A percentile compares a stretch with the other conserved stretches of the same genome.
Evolutionary conservation across 2,113 vertebrate species (phyloP).

Genomic region (Platichthys flesus): DNA sequence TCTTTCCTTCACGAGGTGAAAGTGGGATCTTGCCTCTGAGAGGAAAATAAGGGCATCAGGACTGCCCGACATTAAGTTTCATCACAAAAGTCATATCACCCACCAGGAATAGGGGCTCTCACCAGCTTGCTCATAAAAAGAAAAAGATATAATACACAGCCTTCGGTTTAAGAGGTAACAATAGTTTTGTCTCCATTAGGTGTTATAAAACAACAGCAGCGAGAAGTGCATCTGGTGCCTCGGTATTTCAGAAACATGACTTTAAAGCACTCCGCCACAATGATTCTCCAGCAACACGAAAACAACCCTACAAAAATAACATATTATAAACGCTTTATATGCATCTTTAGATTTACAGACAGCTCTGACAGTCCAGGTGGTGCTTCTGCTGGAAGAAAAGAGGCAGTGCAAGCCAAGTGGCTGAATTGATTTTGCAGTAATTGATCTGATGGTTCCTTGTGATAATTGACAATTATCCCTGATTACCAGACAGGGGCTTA

Average conservation of each 20-base stretch:
- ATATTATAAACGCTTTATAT: slow-evolving; percentile 50
- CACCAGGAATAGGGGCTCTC: slow-evolving; percentile 60
- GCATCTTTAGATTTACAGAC: slow-evolving; percentile 58
- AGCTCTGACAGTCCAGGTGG: slow-evolving; percentile 53
- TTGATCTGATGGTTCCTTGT: slow-evolving; percentile 87
- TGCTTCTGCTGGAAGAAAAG: slow-evolving; percentile 45
- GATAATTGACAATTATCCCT: slow-evolving; percentile 89
- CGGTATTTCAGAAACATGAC: slow-evolving; percentile 55
- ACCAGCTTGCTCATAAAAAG: slow-evolving; percentile 75
- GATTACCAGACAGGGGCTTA: slow-evolving; percentile 85
- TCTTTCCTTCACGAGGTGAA: slow-evolving; percentile 80
- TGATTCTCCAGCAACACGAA: slow-evolving; percentile 58
- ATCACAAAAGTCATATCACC: slow-evolving; percentile 81
- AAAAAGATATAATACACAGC: slow-evolving; percentile 76
- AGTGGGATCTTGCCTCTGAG: slow-evolving; percentile 73
- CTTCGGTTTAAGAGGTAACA: slow-evolving; percentile 80
- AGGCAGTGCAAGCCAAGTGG: slow-evolving; percentile 71
- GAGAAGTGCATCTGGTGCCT: slow-evolving; percentile 67
- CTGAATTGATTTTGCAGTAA: slow-evolving; percentile 84
- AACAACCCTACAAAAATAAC: slow-evolving; percentile 50
- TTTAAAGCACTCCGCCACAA: slow-evolving; percentile 64
- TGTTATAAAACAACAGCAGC: slow-evolving; percentile 71
- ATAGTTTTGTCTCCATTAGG: slow-evolving; percentile 84
- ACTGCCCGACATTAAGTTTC: slow-evolving; percentile 82
- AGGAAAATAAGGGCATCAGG: slow-evolving; percentile 79